Base-by-base conservation (phyloP, 2,888 invertebrate genomes). In the Luperina nickerlii region DNA sequence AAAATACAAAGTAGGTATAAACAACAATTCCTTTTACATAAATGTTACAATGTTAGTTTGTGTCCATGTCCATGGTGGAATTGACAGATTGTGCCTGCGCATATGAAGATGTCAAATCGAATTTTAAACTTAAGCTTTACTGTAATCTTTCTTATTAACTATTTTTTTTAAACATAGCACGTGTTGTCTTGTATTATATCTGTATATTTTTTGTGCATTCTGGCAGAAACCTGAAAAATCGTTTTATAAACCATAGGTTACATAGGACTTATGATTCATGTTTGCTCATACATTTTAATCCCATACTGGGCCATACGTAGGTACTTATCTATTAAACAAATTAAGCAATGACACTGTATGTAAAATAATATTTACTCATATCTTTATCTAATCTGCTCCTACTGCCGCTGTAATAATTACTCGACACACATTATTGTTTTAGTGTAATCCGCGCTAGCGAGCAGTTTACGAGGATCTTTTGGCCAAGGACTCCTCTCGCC, bases 371-470 rank as follows among this genome's bases (percentile, higher is more conserved):
- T 87, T 87, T 82, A 82, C 54, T 76, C 74, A 75, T 57, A 74
- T 38, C 48, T 79, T 84, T 89, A 89, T 88, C 89, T 89, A 83
- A 89, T 89, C 88, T 77, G 48, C 27, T 66, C 74, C 42, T 79
- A 65, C 85, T 79, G 76, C 84, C 66, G 45, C 73, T 80, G 71
- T 86, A 82, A 81, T 86, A 82, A 81, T 82, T 78, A 82, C 76
- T 71, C 20, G 7, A 15, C 42, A 79, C 72, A 87, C 79, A 83
- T 74, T 60, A 70, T 63, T 86, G 73, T 79, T 82, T 85, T 76
- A 81, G 65, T 68, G 27, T 81, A 75, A 82, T 88, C 85, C 74
- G 65, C 24, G 18, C 48, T 76, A 70, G 79, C 70, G 54, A 66
- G 32, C 27, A 27, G 32, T 15, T 45, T 51, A 57, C 54, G 67